A percentile compares a stretch with the other conserved stretches of the same genome.
Conservation (phyloP, 2,797 vertebrate species). For the Smutsia gigantea region DNA sequence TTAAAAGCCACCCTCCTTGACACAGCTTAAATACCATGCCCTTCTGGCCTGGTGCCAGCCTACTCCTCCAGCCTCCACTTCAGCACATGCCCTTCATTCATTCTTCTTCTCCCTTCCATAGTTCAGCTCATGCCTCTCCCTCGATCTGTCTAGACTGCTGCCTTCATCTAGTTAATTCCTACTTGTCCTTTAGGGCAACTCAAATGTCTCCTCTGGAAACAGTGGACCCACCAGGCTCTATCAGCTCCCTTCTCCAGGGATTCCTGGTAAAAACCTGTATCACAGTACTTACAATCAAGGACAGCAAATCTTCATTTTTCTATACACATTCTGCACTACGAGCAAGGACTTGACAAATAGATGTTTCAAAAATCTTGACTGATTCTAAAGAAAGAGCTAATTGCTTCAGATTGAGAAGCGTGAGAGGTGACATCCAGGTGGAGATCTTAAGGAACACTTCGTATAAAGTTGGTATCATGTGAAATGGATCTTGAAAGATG, state of each 20-base stretch:
- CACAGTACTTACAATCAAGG: neutral
- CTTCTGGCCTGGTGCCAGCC: neutral
- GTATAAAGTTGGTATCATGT: neutral
- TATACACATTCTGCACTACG: neutral
- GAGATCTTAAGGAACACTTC: neutral
- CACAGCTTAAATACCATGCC: accelerated
- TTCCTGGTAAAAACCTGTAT: neutral
- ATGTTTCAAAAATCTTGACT: neutral
- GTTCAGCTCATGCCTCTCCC: too few relatives aligned
- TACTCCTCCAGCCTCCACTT: neutral
- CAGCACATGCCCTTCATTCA: neutral
- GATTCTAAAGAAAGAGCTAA: neutral
- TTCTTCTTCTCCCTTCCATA: neutral
- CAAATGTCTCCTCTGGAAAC: neutral
- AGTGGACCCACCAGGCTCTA: neutral
- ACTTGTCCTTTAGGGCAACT: neutral
- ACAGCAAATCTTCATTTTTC: neutral
- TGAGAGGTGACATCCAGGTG: neutral
- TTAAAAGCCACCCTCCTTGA: neutral
- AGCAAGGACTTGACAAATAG: neutral
- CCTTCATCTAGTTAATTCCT: neutral
- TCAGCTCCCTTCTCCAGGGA: neutral
- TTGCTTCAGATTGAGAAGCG: neutral
- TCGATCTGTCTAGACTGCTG: neutral
- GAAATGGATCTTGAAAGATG: neutral